Evolutionary conservation across 2,113 vertebrate species (phyloP), one percentile per base, ranked within the genome.

Genomic region (Monopterus albus): DNA sequence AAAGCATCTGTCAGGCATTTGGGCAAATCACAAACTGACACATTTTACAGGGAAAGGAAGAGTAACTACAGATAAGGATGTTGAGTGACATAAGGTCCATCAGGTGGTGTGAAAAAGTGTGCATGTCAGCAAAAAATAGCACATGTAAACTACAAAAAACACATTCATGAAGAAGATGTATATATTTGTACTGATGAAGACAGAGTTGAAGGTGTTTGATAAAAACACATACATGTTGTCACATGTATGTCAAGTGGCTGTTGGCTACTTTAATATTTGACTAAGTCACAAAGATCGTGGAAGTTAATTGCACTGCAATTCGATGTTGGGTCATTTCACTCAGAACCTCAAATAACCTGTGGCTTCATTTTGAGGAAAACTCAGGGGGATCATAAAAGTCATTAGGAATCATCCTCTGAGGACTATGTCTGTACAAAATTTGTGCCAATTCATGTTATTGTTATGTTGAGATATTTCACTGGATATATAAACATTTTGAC

Each of bases 1-100:
- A 79, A 72, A 67, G 78, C 78, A 77, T 83, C 64, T 81, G 79
- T 65, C 75, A 72, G 70, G n/a, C 31, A 12, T 52, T 46, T 29
- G 25, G 58, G 59, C 56, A 68, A 82, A 66, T 82, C 59, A 40
- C n/a, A n/a, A n/a, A n/a, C 64, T 49, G 75, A 72, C 68, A 64
- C 75, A 64, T 72, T 79, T 74, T 76, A 82, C 33, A 18, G 72
- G 47, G 26, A 74, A 50, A 70, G 56, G 25, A 70, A 66, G 75
- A 61, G 39, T 80, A 68, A 52, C 1, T 33, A 38, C 56, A 35
- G 82, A 84, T 57, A 85, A 84, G 51, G 29, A 20, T 25, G 31
- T 49, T n/a, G 59, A 68, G 42, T 58, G 77, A 76, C 60, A 62
- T 4, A 9, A 36, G 66, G 38, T 70, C 26, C 15, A 33, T 23